A percentile compares a stretch with the other conserved stretches of the same genome.
These are phyloP conservation scores for Caranx melampygus DNA, from an alignment of 2,113 vertebrate genomes.

Conservation along the genomic window DNA sequence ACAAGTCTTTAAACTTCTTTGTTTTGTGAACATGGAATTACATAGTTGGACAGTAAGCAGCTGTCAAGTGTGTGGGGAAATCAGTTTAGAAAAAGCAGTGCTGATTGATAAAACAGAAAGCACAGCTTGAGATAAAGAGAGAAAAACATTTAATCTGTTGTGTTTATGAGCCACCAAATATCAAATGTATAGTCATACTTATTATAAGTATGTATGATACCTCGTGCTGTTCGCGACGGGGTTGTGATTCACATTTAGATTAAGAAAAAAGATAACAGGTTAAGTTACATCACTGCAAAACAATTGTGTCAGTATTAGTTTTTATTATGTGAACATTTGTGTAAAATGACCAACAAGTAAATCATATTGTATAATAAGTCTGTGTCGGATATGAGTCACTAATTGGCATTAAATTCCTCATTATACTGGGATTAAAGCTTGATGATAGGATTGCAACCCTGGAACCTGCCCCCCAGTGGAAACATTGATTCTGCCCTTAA, in stretches of 20 bases:
- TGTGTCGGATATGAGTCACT: background rate
- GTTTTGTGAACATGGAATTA: too few relatives aligned
- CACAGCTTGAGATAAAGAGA: too few relatives aligned
- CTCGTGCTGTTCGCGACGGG: too few relatives aligned
- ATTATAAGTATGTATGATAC: too few relatives aligned
- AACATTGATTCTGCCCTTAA: too few relatives aligned
- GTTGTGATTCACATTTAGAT: too few relatives aligned
- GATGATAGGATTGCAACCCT: background rate
- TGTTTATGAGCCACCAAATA: too few relatives aligned
- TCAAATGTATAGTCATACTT: too few relatives aligned
- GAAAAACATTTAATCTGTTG: too few relatives aligned
- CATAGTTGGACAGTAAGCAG: background rate
- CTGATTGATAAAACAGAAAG: too few relatives aligned
- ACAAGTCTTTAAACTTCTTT: too few relatives aligned
- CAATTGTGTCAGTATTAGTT: background rate
- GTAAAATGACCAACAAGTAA: background rate
- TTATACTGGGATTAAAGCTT: background rate
- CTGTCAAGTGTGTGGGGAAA: background rate
- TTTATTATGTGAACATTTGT: background rate
- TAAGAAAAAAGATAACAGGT: background rate
- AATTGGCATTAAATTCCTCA: background rate
- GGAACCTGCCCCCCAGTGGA: too few relatives aligned
- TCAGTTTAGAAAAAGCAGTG: background rate
- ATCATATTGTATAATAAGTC: background rate
- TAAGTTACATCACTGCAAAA: background rate